A percentile compares a stretch with the other conserved stretches of the same genome.
These are phyloP conservation scores for Pteruthius melanotis DNA, from an alignment of 2,113 vertebrate species.

Conservation along the genomic window DNA sequence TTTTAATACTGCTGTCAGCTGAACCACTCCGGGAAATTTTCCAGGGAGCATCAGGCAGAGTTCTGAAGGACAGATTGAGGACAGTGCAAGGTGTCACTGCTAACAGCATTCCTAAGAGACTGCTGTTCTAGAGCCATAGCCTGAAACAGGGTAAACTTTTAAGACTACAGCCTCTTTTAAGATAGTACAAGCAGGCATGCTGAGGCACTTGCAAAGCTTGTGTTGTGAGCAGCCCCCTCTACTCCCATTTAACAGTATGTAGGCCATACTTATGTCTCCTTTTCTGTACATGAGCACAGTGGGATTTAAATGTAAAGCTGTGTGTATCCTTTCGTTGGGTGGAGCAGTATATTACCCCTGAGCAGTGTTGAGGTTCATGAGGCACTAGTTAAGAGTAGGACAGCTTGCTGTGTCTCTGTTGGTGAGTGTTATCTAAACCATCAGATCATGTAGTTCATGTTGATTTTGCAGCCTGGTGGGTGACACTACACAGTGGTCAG, in stretches of 20 bases:
- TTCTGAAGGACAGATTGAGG: constrained; percentile 13
- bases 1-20: constrained; percentile 22
- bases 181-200: not conserved
- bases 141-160: not conserved
- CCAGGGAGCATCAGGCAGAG: not conserved
- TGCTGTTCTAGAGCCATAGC: not conserved
- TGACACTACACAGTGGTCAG: not conserved
- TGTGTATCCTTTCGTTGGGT: not conserved
- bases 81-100: not conserved
- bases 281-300: not conserved
- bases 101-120: not conserved
- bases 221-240: not conserved
- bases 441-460: constrained; percentile 8
- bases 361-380: not conserved
- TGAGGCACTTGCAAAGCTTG: not conserved
- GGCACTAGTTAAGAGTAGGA: not conserved
- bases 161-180: not conserved
- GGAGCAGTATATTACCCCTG: not conserved
- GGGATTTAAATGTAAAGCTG: not conserved
- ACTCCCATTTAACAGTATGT: not conserved
- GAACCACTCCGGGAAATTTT: constrained; percentile 11
- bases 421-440: not conserved
- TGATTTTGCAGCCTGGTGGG: constrained; percentile 38
- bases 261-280: not conserved
- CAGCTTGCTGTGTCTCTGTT: not conserved